Evolutionary conservation across 1,140 invertebrate species (phyloP).

Genomic region (Tetraneura akinire): DNA sequence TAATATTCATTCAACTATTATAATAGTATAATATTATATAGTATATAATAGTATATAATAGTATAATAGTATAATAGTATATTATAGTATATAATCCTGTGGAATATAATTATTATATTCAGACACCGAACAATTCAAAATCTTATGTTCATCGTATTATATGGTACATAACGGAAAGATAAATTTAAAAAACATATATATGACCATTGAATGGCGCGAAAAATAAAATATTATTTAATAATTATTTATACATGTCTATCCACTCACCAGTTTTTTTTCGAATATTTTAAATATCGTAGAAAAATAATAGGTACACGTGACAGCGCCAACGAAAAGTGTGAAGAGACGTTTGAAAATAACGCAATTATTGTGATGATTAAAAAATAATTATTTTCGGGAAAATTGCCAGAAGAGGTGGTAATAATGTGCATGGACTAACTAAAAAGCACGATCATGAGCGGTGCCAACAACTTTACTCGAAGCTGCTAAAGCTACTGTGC

Average conservation of each 20-base stretch:
- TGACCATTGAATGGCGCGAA: not conserved
- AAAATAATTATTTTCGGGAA: constrained; percentile 23
- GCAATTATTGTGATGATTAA: not conserved
- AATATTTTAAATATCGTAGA: not conserved
- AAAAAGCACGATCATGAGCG: constrained; percentile 38
- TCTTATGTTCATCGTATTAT: not conserved
- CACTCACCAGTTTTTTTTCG: constrained; percentile 5
- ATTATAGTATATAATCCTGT: too few relatives aligned
- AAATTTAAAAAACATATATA: not conserved
- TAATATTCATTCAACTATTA: too few relatives aligned
- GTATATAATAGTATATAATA: too few relatives aligned
- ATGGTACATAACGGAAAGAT: too few relatives aligned
- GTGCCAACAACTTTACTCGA: constrained; percentile 35
- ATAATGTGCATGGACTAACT: constrained; percentile 40
- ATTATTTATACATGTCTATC: not conserved
- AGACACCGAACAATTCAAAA: too few relatives aligned
- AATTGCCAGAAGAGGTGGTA: constrained; percentile 19
- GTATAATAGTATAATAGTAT: too few relatives aligned
- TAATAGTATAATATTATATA: too few relatives aligned
- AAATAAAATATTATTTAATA: constrained; percentile 16
- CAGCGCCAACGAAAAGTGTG: not conserved
- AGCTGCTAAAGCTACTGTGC: constrained; percentile 48
- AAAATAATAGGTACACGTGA: not conserved
- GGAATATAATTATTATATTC: too few relatives aligned
- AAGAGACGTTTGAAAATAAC: not conserved